Conservation (phyloP, 2,888 invertebrate genomes). For the Heteromyza rotundicornis region DNA sequence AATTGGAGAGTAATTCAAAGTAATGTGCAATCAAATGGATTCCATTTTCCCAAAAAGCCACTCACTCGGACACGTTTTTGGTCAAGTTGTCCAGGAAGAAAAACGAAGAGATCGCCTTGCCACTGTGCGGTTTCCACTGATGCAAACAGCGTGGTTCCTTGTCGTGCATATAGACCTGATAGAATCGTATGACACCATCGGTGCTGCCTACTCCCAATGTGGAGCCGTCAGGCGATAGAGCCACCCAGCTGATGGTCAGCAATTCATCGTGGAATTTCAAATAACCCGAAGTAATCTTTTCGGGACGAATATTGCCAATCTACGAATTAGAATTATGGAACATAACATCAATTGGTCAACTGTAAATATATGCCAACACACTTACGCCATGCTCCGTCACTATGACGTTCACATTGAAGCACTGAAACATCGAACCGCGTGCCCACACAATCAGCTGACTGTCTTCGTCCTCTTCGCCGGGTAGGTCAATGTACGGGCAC, state of each 20-base stretch:
- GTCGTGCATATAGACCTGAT: conserved; percentile 80
- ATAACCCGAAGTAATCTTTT: conserved; percentile 54
- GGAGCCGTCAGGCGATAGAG: conserved; percentile 93
- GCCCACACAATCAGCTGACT: conserved; percentile 82
- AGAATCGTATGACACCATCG: conserved; percentile 92
- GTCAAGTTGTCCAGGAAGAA: conserved; percentile 93
- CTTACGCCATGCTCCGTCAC: conserved; percentile 56
- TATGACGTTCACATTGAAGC: conserved; percentile 57
- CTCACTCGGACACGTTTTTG: conserved; percentile 78
- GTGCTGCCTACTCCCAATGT: conserved; percentile 89
- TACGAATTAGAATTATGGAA: conserved; percentile 27
- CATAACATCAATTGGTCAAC: background rate
- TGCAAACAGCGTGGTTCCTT: conserved; percentile 83
- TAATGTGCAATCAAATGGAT: too few species aligned
- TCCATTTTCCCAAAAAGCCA: conserved; percentile 41
- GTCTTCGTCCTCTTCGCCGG: conserved; percentile 68
- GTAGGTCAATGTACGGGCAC: conserved; percentile 76
- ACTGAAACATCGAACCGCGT: conserved; percentile 70
- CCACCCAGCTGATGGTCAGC: conserved; percentile 79
- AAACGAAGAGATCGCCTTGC: conserved; percentile 84
- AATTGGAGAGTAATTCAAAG: conserved; percentile 24
- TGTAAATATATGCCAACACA: conserved; percentile 1
- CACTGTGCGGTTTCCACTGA: conserved; percentile 92
- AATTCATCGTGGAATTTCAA: conserved; percentile 64
- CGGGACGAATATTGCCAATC: conserved; percentile 52